phyloP scores from a whole-genome alignment of 1,140 invertebrate genomes.

The Hirudo medicinalis region DNA sequence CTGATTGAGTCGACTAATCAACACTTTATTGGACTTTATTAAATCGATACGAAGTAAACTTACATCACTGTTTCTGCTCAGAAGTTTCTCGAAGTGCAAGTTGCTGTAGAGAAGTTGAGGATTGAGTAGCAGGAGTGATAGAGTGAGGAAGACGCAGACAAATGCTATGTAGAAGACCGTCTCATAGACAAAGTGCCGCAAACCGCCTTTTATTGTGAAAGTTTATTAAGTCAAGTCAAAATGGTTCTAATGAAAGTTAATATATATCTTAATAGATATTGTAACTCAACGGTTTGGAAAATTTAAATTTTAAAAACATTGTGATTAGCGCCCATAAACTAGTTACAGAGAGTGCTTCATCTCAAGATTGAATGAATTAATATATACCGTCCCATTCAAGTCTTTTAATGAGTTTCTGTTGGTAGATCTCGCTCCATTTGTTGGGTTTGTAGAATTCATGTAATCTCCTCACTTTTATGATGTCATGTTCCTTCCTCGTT shows the following conservation, averaged over 20 bases:
- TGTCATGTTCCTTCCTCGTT: background rate
- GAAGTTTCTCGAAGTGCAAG: background rate
- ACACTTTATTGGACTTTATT: too few species aligned
- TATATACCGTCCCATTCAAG: slow-evolving; percentile 1
- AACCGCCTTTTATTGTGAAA: background rate
- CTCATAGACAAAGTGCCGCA: background rate
- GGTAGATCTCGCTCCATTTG: background rate
- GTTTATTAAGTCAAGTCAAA: too few species aligned
- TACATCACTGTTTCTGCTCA: background rate
- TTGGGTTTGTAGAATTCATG: background rate
- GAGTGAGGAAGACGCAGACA: background rate
- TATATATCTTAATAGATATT: too few species aligned
- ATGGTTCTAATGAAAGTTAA: too few species aligned
- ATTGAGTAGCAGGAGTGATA: background rate
- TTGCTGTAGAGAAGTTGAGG: background rate
- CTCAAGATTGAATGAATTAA: too few species aligned
- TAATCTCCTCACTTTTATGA: background rate
- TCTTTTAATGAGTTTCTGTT: slow-evolving; percentile 8
- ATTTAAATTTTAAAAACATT: too few species aligned
- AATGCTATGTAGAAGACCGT: background rate
- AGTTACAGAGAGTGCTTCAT: too few species aligned
- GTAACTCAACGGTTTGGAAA: too few species aligned
- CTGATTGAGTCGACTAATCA: too few species aligned
- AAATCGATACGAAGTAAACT: background rate
- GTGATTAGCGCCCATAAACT: too few species aligned